Evolutionary conservation across 2,888 invertebrate species (phyloP).

Genomic region (Iselma pallidipennis): DNA sequence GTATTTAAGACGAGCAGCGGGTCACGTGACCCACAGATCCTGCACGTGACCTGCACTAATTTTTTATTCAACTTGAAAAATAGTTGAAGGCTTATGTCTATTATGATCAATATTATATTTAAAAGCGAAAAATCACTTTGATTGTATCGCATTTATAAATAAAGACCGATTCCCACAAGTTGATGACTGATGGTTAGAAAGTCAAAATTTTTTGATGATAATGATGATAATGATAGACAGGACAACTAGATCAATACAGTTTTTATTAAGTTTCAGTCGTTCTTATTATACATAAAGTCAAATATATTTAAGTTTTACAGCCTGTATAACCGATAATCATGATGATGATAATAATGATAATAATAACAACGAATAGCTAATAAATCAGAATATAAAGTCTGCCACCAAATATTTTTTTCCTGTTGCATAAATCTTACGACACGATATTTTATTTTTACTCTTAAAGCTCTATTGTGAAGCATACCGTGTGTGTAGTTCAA

Average conservation of each 20-base stretch:
- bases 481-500: neutral
- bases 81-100: neutral
- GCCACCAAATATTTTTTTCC: neutral
- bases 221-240: too few species aligned
- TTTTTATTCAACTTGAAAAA: slow-evolving; percentile 26
- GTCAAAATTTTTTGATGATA: neutral
- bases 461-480: neutral
- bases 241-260: too few species aligned
- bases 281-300: too few species aligned
- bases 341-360: neutral
- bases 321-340: neutral
- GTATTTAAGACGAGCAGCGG: slow-evolving; percentile 31
- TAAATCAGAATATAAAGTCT: neutral
- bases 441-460: neutral
- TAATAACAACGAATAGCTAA: neutral
- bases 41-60: slow-evolving; percentile 41
- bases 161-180: neutral
- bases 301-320: neutral
- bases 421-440: neutral
- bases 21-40: slow-evolving; percentile 43
- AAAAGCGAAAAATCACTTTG: neutral
- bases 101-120: neutral
- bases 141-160: neutral
- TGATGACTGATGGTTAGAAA: neutral
- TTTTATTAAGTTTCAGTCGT: too few species aligned